phyloP scores from a whole-genome alignment of 1,140 invertebrate genomes.

The Leptinotarsa lineolata region DNA sequence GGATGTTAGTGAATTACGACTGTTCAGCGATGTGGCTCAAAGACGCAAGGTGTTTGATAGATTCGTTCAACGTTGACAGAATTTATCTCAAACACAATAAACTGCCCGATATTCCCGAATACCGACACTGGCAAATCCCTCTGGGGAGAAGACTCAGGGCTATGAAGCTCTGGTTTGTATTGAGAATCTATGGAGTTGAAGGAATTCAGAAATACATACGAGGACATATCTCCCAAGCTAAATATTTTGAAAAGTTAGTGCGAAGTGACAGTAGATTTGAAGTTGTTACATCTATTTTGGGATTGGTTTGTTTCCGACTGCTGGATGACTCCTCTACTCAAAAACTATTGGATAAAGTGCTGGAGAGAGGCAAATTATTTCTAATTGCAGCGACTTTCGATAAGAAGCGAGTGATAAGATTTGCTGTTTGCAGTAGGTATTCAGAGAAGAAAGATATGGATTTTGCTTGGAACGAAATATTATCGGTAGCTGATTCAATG shows the following conservation, averaged over 20 bases:
- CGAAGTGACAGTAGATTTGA: constrained; percentile 77
- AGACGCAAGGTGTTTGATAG: constrained; percentile 75
- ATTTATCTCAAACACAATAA: constrained; percentile 74
- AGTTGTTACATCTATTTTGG: constrained; percentile 66
- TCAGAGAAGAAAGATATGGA: constrained; percentile 73
- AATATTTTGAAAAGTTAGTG: constrained; percentile 77
- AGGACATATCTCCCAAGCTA: constrained; percentile 73
- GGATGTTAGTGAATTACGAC: constrained; percentile 90
- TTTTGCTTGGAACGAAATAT: constrained; percentile 82
- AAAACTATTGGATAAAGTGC: constrained; percentile 74
- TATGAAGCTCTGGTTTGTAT: constrained; percentile 92
- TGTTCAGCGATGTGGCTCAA: constrained; percentile 88
- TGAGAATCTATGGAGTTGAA: constrained; percentile 80
- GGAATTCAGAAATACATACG: constrained; percentile 81
- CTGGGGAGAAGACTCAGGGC: constrained; percentile 87
- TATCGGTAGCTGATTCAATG: constrained; percentile 34
- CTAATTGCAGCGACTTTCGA: constrained; percentile 76
- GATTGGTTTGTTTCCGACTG: constrained; percentile 85
- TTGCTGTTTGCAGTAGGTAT: constrained; percentile 78
- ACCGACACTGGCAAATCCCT: constrained; percentile 92
- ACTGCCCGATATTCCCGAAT: constrained; percentile 75
- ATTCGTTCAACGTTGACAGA: constrained; percentile 88
- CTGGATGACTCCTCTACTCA: constrained; percentile 79
- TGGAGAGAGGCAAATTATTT: constrained; percentile 78
- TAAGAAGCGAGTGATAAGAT: constrained; percentile 75